Evolutionary conservation across 2,888 invertebrate species (phyloP).

Genomic region (Dasysyrphus albostriatus): DNA sequence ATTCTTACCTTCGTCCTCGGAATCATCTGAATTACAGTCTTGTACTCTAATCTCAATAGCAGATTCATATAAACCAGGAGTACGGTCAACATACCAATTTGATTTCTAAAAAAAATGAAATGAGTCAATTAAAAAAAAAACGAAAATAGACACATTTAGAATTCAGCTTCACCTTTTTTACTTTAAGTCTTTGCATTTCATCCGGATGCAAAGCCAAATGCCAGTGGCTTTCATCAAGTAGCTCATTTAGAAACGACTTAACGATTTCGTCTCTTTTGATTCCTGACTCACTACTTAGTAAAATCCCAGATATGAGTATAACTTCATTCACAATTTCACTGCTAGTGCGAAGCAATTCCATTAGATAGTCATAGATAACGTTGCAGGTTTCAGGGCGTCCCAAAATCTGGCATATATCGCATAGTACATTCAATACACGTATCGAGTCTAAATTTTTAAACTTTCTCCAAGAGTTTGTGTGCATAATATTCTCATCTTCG

Average conservation of each 20-base stretch:
- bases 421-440: conserved; percentile 84
- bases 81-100: conserved; percentile 81
- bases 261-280: conserved; percentile 76
- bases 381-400: conserved; percentile 85
- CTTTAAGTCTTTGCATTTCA: conserved; percentile 78
- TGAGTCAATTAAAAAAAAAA: not conserved
- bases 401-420: conserved; percentile 85
- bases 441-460: conserved; percentile 86
- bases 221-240: conserved; percentile 82
- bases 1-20: conserved; percentile 74
- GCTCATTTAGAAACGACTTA: conserved; percentile 79
- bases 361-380: conserved; percentile 87
- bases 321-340: conserved; percentile 86
- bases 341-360: conserved; percentile 86
- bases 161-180: conserved; percentile 77
- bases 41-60: conserved; percentile 82
- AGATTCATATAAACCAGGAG: conserved; percentile 83
- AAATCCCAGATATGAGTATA: conserved; percentile 80
- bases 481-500: conserved; percentile 81
- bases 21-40: conserved; percentile 81
- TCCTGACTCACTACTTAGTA: conserved; percentile 76
- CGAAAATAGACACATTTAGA: too few relatives aligned
- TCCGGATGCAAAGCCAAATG: conserved; percentile 81
- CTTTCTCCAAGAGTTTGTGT: conserved; percentile 85
- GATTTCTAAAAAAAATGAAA: conserved; percentile 77